phyloP scores from a whole-genome alignment of 2,888 invertebrate species.

The Spilosoma lubricipeda region DNA sequence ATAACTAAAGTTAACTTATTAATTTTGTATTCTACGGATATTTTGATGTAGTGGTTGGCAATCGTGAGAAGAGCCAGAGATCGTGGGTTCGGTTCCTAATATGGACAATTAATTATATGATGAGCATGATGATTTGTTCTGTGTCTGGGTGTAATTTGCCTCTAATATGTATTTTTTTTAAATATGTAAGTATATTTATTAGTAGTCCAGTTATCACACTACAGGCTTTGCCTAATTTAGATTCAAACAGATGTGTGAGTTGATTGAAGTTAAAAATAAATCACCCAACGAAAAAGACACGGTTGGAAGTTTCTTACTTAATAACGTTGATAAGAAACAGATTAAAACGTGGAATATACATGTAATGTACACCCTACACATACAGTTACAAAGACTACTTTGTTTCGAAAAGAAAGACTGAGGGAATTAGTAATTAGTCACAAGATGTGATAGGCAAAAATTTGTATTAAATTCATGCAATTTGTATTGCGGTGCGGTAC shows the following conservation, averaged over 20 bases:
- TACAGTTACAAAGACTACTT: not conserved
- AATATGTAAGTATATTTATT: too few species aligned
- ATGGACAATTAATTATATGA: not conserved
- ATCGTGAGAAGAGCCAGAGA: not conserved
- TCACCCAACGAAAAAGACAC: too few species aligned
- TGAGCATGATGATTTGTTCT: too few species aligned
- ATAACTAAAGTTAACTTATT: too few species aligned
- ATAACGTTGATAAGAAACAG: too few species aligned
- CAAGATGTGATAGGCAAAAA: not conserved
- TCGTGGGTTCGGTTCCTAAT: not conserved
- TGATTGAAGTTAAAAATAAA: too few species aligned
- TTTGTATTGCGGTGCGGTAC: conserved; percentile 20
- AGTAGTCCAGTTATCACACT: not conserved
- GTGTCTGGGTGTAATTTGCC: not conserved
- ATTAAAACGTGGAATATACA: too few species aligned
- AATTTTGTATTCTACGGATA: too few species aligned
- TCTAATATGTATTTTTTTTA: not conserved
- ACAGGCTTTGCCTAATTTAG: not conserved
- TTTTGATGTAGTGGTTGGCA: too few species aligned
- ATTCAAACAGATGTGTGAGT: not conserved
- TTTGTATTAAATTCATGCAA: not conserved
- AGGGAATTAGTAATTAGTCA: not conserved
- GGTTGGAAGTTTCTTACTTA: not conserved
- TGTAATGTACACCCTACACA: too few species aligned
- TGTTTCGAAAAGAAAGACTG: not conserved